Conservation (phyloP, 2,113 vertebrate species). For the Aphyosemion australe region DNA sequence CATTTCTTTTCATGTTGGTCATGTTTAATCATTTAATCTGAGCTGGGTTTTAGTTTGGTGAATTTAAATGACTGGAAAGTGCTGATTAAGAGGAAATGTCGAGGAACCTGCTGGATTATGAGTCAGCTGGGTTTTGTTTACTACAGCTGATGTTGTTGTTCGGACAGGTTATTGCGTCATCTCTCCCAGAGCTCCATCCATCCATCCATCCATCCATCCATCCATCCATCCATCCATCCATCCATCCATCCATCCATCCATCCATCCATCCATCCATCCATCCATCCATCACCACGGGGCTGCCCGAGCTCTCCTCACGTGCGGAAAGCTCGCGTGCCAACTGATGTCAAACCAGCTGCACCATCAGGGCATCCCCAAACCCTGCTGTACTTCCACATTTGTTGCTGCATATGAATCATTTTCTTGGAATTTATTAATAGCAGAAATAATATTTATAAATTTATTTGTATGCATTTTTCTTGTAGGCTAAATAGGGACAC, state of each 20-base stretch:
- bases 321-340: neutral
- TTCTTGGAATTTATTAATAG: too few species aligned
- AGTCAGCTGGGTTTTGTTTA: slow-evolving; percentile 60
- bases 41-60: neutral
- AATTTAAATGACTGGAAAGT: neutral
- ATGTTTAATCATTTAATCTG: neutral
- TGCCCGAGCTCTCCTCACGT: neutral
- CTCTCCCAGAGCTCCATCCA: neutral
- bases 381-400: neutral
- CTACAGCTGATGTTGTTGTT: slow-evolving; percentile 48
- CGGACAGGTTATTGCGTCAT: slow-evolving; percentile 49
- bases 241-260: slow-evolving; percentile 21
- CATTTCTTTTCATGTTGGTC: too few species aligned
- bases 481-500: too few species aligned
- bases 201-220: slow-evolving; percentile 14
- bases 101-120: slow-evolving; percentile 36
- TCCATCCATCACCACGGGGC: neutral
- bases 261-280: slow-evolving; percentile 19
- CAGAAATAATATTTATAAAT: too few species aligned
- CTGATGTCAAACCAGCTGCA: neutral
- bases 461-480: too few species aligned
- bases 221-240: too few species aligned
- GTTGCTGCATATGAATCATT: neutral
- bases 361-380: neutral
- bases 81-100: neutral